Evolutionary conservation across 2,113 vertebrate genomes (phyloP).

Genomic region (Siniperca knerii): DNA sequence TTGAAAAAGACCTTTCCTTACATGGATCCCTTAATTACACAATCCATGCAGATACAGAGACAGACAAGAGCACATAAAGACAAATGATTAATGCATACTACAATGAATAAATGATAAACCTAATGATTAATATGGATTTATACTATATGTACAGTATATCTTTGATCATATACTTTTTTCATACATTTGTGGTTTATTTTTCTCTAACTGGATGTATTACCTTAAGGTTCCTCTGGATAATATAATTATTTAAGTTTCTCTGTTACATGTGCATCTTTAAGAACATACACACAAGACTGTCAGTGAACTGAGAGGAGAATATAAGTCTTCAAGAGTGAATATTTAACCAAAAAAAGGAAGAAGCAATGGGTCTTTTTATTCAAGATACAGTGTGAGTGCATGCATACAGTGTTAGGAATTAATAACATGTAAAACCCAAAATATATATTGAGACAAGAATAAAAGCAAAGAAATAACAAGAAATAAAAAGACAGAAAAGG

Average conservation of each 20-base stretch:
- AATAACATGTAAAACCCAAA: background rate
- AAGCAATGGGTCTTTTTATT: background rate
- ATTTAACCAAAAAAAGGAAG: background rate
- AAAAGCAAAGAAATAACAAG: slow-evolving; percentile 1
- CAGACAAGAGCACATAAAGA: too few relatives aligned
- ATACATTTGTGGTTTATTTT: background rate
- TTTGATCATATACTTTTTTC: background rate
- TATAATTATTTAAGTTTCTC: background rate
- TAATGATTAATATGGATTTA: too few relatives aligned
- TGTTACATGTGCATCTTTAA: background rate
- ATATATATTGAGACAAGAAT: background rate
- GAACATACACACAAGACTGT: background rate
- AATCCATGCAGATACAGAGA: too few relatives aligned
- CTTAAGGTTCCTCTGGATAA: background rate
- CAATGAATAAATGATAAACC: too few relatives aligned
- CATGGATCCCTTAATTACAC: too few relatives aligned
- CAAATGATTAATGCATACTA: too few relatives aligned
- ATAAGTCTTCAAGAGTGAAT: background rate
- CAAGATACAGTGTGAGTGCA: background rate
- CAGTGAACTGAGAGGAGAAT: background rate
- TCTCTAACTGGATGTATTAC: background rate
- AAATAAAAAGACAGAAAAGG: background rate
- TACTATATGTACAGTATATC: background rate
- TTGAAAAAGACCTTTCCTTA: too few relatives aligned
- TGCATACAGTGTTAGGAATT: background rate